phyloP scores from a whole-genome alignment of 2,113 vertebrate genomes.

The human (Homo sapiens) region DNA sequence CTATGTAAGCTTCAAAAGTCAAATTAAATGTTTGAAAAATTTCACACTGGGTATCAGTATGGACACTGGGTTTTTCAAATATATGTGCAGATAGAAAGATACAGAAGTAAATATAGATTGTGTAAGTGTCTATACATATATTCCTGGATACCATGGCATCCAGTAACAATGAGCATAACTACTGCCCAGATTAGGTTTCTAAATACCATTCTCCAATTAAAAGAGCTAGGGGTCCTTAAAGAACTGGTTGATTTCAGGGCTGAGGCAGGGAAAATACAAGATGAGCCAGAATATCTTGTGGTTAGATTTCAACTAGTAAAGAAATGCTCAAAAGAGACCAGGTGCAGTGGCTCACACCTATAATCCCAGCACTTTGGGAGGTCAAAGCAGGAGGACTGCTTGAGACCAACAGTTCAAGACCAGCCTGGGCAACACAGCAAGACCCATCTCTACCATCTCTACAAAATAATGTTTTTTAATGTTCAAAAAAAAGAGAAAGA shows the following conservation, averaged over 20 bases:
- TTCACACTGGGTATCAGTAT: neutral
- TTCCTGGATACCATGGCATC: neutral
- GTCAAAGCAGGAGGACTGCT: neutral
- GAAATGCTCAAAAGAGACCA: neutral
- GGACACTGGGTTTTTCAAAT: neutral
- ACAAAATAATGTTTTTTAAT: neutral
- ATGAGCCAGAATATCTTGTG: neutral
- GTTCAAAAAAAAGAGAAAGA: neutral
- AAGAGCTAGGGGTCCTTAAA: neutral
- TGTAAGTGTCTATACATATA: accelerated
- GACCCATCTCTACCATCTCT: neutral
- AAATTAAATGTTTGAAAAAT: neutral
- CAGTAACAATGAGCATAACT: neutral
- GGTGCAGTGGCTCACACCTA: neutral
- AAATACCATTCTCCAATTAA: neutral
- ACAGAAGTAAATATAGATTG: neutral
- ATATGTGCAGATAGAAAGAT: neutral
- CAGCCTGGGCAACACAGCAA: neutral
- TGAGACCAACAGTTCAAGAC: neutral
- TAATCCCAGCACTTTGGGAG: neutral
- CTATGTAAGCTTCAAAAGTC: neutral
- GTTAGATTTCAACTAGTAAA: neutral
- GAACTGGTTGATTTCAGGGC: neutral
- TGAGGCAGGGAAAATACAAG: neutral
- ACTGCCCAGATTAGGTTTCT: neutral